Evolutionary conservation across 2,888 invertebrate species (phyloP), one percentile per base, ranked within the genome.

Genomic region (Scaeva pyrastri): DNA sequence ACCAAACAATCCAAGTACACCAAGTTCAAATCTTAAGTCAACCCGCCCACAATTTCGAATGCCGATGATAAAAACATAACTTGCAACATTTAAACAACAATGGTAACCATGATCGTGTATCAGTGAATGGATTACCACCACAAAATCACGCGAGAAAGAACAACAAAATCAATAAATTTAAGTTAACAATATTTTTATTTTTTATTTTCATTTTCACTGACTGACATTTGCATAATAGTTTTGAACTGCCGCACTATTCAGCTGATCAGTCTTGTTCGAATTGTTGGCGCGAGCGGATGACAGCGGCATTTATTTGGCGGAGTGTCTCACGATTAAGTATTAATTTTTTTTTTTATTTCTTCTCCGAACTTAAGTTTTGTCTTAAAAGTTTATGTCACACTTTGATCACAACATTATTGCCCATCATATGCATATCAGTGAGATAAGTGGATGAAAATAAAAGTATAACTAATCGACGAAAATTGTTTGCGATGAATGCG

Each of bases 191-290:
- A 73, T 74, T 82, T 81, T 70, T 72, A 23, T 77, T 64, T 68
- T 50, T 48, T 72, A 50, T 77, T 64, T 68, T 50, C 31, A 21
- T 64, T 43, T 64, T 60, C 39, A 31, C 31, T 31, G 26, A 66
- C 76, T 86, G 77, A 77, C 75, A 83, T 87, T 87, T 87, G 86
- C 86, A 87, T 87, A 87, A 87, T 87, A 87, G 86, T 91, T 89
- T 90, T 89, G 31, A 90, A 91, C 89, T 89, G 91, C 90, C 89
- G 89, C 89, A 90, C 87, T 90, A 90, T 90, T 89, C 88, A 89
- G 86, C 88, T 89, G 90, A 90, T 91, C 90, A 91, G 91, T 91
- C 89, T 90, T 89, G 90, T 89, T 90, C 91, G 90, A 90, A 90
- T 90, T 90, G 90, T 91, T 90, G 91, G 90, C 90, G 90, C 88